Percentiles rank a stretch among this genome's conserved stretches.
phyloP scores from a whole-genome alignment of 92 coral and sea anemone genomes.

The Umimayanthus chanpuru region DNA sequence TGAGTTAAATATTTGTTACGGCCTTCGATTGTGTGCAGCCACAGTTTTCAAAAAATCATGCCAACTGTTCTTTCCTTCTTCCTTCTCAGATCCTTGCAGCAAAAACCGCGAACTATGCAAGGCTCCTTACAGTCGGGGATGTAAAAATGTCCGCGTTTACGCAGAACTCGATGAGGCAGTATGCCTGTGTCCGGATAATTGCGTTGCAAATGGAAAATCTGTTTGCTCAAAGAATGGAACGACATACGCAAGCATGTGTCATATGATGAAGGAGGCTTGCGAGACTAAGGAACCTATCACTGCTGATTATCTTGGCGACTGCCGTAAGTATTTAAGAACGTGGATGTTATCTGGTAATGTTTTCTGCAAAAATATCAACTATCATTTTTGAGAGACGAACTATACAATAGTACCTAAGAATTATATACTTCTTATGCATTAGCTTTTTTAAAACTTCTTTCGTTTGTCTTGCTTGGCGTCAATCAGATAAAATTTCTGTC shows the following conservation, averaged over 20 bases:
- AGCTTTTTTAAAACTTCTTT: too few relatives aligned
- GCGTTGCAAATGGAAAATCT: background rate
- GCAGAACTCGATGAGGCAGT: background rate
- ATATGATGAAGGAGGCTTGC: background rate
- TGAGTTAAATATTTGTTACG: too few relatives aligned
- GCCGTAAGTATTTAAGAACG: background rate
- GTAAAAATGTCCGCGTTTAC: background rate
- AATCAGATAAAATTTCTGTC: too few relatives aligned
- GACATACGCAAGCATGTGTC: background rate
- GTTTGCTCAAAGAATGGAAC: background rate
- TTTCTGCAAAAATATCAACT: too few relatives aligned
- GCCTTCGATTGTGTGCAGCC: too few relatives aligned
- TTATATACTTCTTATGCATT: background rate
- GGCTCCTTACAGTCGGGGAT: slow-evolving; percentile 11
- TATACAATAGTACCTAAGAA: background rate
- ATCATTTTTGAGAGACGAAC: background rate
- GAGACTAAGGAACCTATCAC: background rate
- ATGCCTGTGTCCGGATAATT: slow-evolving; percentile 18
- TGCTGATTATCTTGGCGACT: background rate
- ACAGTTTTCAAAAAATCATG: too few relatives aligned
- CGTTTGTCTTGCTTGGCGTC: too few relatives aligned
- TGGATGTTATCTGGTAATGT: background rate
- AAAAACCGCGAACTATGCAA: background rate
- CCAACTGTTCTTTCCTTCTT: background rate
- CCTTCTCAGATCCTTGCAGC: slow-evolving; percentile 12